A percentile compares a stretch with the other conserved stretches of the same genome.
Evolutionary conservation across 1,140 invertebrate species (phyloP).

Genomic region (Epicauta chinensis): DNA sequence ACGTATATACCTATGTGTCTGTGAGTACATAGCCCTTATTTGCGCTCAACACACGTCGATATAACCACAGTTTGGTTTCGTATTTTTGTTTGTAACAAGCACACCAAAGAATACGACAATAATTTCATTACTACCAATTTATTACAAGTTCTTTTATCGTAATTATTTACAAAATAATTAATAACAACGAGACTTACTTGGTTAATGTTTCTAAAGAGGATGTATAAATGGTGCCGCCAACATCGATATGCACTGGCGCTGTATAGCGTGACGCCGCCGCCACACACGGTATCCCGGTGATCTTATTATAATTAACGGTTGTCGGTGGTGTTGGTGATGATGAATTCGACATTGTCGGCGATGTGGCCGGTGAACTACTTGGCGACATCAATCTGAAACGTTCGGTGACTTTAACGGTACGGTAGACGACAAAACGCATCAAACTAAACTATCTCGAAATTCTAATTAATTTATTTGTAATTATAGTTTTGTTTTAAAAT

Average conservation of each 20-base stretch:
- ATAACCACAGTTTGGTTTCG: too few relatives aligned
- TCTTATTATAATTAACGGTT: slow-evolving; percentile 54
- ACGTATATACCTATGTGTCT: too few relatives aligned
- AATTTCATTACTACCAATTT: too few relatives aligned
- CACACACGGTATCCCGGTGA: slow-evolving; percentile 84
- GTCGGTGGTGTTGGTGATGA: slow-evolving; percentile 56
- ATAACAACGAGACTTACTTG: slow-evolving; percentile 60
- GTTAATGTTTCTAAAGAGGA: slow-evolving; percentile 93
- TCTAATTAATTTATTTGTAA: too few relatives aligned
- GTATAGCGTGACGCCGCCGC: slow-evolving; percentile 87
- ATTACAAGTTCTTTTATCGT: too few relatives aligned
- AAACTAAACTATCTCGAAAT: background rate
- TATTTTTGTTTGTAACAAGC: too few relatives aligned
- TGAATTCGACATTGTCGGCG: slow-evolving; percentile 60
- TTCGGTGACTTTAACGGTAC: slow-evolving; percentile 4
- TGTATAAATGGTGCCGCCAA: slow-evolving; percentile 94
- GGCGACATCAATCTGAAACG: slow-evolving; percentile 56
- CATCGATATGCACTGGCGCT: slow-evolving; percentile 95
- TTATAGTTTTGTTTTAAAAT: too few relatives aligned
- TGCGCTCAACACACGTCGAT: too few relatives aligned
- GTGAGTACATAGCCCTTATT: too few relatives aligned
- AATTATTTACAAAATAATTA: too few relatives aligned
- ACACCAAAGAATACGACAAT: too few relatives aligned
- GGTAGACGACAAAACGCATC: background rate
- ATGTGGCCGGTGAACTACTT: slow-evolving; percentile 59